Base-by-base conservation (phyloP, 2,797 vertebrate species). In the Alectoris magna region DNA sequence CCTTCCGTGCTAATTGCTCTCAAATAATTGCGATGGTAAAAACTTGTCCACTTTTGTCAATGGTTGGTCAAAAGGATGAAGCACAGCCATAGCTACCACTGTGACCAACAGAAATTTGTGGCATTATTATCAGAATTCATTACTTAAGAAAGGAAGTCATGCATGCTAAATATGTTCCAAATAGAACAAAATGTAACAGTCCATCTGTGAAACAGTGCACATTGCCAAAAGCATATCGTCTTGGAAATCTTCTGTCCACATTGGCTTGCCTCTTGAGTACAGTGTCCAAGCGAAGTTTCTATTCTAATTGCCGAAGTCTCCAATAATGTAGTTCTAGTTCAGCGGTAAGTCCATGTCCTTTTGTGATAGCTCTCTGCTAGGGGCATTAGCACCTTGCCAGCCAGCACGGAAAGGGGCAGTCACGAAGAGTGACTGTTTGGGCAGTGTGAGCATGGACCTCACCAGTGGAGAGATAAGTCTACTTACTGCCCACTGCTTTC, bases 111-210 rank as follows among this genome's bases (percentile, higher is more conserved):
- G 90, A 96, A 93, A 88, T 84, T 48, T 84, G 77, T 74, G 80
- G 85, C 91, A 84, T 46, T 58, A 90, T 82, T 91, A 96, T 91
- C 91, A 91, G 86, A 93, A 93, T 88, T 96, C 91, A 88, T 95
- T 95, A 95, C 95, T 96, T 87, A 94, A 84, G 95, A 94, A 93
- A 94, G 83, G 95, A 94, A 96, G 64, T 96, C 86, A 96, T 93
- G 95, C 91, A 96, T 91, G 62, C 91, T 96, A 94, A 96, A 67
- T 88, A 81, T 56, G 93, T 94, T 96, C 96, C 94, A 96, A 96
- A 96, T 90, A 96, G 95, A 96, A 96, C 96, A 96, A 96, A 96
- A 96, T 96, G 96, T 96, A 95, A 96, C 96, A 91, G 77, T 70
- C 93, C 94, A 82, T 96, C 93, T 96, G 96, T 0, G 38, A 94